phyloP scores from a whole-genome alignment of 2,113 vertebrate genomes.

The Collichthys lucidus region DNA sequence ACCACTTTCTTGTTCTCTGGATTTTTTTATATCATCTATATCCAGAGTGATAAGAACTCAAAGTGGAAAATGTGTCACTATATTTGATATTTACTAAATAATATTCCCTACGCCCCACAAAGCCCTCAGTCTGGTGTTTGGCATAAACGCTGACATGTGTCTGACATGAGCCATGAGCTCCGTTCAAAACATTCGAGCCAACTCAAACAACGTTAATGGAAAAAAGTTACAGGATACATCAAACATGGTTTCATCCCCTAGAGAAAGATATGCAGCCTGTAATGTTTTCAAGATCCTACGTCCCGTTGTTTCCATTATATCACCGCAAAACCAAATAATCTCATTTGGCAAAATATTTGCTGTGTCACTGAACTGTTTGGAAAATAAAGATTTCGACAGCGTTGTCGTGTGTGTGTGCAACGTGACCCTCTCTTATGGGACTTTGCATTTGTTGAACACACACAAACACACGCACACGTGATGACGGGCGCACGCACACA shows the following conservation, averaged over 20 bases:
- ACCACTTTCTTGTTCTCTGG: background rate
- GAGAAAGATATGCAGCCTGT: background rate
- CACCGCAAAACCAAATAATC: conserved; percentile 28
- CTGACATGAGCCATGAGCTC: conserved; percentile 18
- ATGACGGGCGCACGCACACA: conserved; percentile 13
- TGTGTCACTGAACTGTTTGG: conserved; percentile 36
- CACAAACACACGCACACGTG: conserved; percentile 49
- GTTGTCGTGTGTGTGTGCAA: conserved; percentile 61
- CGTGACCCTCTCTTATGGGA: conserved; percentile 38
- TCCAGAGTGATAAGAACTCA: conserved; percentile 10
- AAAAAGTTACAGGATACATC: background rate
- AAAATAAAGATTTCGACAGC: conserved; percentile 49
- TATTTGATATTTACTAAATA: conserved; percentile 22
- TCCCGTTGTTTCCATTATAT: conserved; percentile 1
- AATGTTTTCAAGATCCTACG: background rate
- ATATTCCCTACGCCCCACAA: background rate
- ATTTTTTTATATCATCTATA: background rate
- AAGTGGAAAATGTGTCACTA: background rate
- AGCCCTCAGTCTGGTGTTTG: conserved; percentile 26
- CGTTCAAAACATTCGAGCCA: conserved; percentile 30
- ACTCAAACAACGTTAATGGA: background rate
- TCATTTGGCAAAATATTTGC: conserved; percentile 27
- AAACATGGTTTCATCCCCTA: background rate
- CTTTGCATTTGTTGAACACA: conserved; percentile 31
- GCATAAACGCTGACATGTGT: conserved; percentile 28